Percentiles rank a stretch among this genome's conserved stretches.
These are phyloP conservation scores for Anoplolepis gracilipes DNA, from an alignment of 1,140 invertebrate species.

Conservation along the genomic window DNA sequence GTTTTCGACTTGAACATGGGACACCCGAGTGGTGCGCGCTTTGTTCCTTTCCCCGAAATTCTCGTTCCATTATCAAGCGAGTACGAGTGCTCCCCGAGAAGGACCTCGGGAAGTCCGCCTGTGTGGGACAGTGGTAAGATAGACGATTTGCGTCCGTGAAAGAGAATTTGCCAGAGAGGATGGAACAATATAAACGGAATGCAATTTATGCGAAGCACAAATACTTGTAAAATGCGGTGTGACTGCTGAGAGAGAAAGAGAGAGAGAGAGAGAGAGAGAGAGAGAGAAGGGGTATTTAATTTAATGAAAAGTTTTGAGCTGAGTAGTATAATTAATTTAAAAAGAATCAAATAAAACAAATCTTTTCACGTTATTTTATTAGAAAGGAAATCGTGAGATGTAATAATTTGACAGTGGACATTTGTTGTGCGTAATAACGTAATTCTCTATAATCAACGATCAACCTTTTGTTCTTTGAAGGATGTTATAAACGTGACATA, in stretches of 20 bases:
- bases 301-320: not conserved
- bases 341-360: not conserved
- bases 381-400: not conserved
- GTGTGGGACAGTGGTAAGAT: conserved; percentile 57
- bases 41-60: conserved; percentile 66
- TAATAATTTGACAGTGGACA: not conserved
- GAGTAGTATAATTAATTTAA: not conserved
- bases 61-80: conserved; percentile 61
- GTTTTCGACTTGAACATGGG: conserved; percentile 64
- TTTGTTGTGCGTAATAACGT: not conserved
- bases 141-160: conserved; percentile 40
- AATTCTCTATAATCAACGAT: conserved; percentile 31
- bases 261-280: too few species aligned
- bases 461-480: conserved; percentile 24
- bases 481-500: conserved; percentile 39
- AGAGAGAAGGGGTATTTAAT: not conserved
- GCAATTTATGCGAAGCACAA: conserved; percentile 19
- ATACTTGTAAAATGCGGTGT: conserved; percentile 8
- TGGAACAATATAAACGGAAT: not conserved
- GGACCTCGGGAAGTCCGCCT: conserved; percentile 24
- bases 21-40: conserved; percentile 46
- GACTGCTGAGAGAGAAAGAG: too few species aligned
- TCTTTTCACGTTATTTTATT: not conserved
- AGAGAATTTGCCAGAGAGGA: not conserved
- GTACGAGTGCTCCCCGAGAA: not conserved